phyloP scores from a whole-genome alignment of 2,888 invertebrate genomes.

The Hyalella azteca region DNA sequence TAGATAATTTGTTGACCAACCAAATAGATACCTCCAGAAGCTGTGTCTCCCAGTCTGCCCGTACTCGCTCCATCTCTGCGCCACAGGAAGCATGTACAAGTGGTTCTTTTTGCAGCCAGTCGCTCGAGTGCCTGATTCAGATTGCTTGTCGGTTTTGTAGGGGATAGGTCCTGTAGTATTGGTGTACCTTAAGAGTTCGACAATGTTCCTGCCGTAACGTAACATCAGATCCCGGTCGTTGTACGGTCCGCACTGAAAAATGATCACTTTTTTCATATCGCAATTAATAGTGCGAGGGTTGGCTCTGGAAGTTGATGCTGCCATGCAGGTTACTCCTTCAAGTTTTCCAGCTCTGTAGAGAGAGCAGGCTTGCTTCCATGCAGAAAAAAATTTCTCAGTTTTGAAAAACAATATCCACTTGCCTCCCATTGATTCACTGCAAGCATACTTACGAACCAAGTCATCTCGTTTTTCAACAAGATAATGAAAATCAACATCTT shows the following conservation, averaged over 20 bases:
- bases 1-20: no score
- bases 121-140: not conserved
- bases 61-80: no score
- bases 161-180: not conserved
- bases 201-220: slow-evolving; percentile 10
- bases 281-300: not conserved
- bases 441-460: slow-evolving; percentile 64
- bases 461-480: no score
- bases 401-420: not conserved
- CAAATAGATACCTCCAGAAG: no score
- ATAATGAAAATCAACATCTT: no score
- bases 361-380: not conserved
- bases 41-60: no score
- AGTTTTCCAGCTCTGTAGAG: not conserved
- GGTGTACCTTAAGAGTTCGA: not conserved
- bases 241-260: not conserved
- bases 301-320: not conserved
- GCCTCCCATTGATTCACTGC: not conserved
- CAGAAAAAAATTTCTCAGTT: not conserved
- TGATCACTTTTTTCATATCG: not conserved
- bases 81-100: not conserved
- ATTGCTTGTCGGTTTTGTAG: not conserved
- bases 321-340: not conserved
- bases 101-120: not conserved
- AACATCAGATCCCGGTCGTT: not conserved